Evolutionary conservation across 2,888 invertebrate species (phyloP).

Genomic region (Scaeva pyrastri): DNA sequence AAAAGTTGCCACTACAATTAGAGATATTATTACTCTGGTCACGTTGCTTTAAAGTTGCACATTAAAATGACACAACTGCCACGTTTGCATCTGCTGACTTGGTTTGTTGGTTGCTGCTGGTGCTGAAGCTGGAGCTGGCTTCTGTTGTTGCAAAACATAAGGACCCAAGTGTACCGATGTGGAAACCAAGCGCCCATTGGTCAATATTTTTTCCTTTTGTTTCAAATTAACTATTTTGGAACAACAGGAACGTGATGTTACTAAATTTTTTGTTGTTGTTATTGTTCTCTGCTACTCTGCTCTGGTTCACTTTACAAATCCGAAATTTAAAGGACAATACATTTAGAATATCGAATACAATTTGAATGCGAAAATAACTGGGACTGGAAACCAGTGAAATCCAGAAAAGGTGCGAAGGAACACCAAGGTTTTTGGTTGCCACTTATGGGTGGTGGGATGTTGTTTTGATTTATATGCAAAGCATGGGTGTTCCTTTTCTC

Average conservation of each 20-base stretch:
- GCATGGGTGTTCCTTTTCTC: background rate
- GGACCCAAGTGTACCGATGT: conserved; percentile 27
- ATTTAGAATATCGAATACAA: background rate
- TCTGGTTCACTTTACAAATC: conserved; percentile 16
- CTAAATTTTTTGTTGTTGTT: background rate
- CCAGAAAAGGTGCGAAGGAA: background rate
- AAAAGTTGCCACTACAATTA: conserved; percentile 60
- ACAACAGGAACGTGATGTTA: conserved; percentile 35
- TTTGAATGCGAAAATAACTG: conserved; percentile 21
- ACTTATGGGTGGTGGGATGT: too few relatives aligned
- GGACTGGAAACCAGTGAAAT: background rate
- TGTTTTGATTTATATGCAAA: too few relatives aligned
- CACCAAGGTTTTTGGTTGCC: background rate
- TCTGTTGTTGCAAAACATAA: conserved; percentile 18
- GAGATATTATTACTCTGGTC: conserved; percentile 68
- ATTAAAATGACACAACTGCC: conserved; percentile 75
- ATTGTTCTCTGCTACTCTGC: conserved; percentile 11
- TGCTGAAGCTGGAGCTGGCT: too few relatives aligned
- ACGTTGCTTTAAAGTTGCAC: conserved; percentile 73
- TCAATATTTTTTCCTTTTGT: conserved; percentile 17
- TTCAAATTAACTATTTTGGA: conserved; percentile 6
- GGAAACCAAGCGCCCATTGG: conserved; percentile 17
- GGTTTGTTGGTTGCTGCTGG: conserved; percentile 4
- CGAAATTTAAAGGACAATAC: conserved; percentile 3
- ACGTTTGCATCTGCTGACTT: conserved; percentile 72